Evolutionary conservation across 2,113 vertebrate genomes (phyloP).

Genomic region (Salvelinus alpinus): DNA sequence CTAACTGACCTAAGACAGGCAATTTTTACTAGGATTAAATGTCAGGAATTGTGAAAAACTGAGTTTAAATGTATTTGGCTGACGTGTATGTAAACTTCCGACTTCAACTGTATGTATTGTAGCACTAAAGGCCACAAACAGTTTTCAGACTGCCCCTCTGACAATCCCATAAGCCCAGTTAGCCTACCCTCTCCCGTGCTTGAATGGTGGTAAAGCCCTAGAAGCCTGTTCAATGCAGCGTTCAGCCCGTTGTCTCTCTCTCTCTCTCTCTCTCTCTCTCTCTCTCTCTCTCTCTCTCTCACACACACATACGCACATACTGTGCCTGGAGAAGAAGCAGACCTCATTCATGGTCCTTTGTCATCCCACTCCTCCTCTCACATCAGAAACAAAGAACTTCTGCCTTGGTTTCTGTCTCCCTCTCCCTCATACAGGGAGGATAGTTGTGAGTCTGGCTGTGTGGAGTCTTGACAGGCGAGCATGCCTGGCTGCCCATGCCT

Average conservation of each 20-base stretch:
- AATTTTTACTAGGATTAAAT: no score
- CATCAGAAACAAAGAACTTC: conserved; percentile 38
- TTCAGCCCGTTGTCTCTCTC: background rate
- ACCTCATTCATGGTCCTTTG: background rate
- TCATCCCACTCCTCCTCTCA: conserved; percentile 2
- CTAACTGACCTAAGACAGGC: no score
- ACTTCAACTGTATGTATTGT: no score
- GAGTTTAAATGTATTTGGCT: no score
- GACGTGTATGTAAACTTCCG: no score
- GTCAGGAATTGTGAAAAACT: no score
- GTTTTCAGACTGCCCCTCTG: background rate
- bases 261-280: no score
- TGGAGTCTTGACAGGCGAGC: conserved; percentile 31
- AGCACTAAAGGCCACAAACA: background rate
- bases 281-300: background rate
- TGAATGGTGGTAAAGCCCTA: conserved; percentile 19
- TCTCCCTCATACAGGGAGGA: conserved; percentile 7
- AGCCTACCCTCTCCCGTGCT: conserved; percentile 5
- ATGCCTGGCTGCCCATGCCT: conserved; percentile 13
- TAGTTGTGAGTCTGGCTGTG: conserved; percentile 38
- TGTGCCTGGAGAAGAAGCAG: conserved; percentile 13
- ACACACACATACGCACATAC: background rate
- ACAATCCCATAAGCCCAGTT: conserved; percentile 11
- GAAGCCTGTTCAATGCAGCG: background rate
- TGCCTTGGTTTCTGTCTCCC: conserved; percentile 42